These are phyloP conservation scores for Cerceris rybyensis DNA, from an alignment of 2,888 invertebrate species.

Conservation along the genomic window DNA sequence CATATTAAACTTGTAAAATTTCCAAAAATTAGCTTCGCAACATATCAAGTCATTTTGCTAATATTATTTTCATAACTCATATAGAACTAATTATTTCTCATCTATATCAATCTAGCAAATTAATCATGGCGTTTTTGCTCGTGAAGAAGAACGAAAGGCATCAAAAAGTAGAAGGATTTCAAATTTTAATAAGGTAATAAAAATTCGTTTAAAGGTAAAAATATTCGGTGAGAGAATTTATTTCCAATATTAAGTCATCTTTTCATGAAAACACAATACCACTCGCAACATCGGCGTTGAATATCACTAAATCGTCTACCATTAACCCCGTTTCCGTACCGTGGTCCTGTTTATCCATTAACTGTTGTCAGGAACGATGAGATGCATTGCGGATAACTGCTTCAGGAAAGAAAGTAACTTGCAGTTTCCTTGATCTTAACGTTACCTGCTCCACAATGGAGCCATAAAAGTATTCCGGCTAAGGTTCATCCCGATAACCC, in stretches of 20 bases:
- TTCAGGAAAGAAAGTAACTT: constrained; percentile 35
- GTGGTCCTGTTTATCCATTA: constrained; percentile 56
- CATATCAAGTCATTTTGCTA: too few species aligned
- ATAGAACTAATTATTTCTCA: too few species aligned
- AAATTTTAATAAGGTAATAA: too few species aligned
- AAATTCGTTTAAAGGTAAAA: too few species aligned
- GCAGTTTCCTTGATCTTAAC: constrained; percentile 21
- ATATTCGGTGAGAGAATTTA: constrained; percentile 2
- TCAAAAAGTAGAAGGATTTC: too few species aligned
- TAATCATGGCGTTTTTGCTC: too few species aligned
- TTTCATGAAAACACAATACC: constrained; percentile 30
- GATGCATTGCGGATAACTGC: constrained; percentile 37
- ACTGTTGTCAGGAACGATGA: constrained; percentile 30
- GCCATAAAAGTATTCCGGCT: constrained; percentile 29
- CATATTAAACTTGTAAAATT: too few species aligned
- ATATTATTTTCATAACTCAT: too few species aligned
- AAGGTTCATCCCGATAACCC: constrained; percentile 17
- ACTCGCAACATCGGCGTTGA: constrained; percentile 29
- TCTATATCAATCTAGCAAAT: too few species aligned
- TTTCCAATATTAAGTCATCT: constrained; percentile 38
- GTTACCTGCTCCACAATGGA: constrained; percentile 22
- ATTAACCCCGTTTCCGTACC: constrained; percentile 62
- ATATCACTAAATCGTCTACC: constrained; percentile 48
- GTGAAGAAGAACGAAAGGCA: too few species aligned
- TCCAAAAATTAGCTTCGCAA: too few species aligned